phyloP scores from a whole-genome alignment of 2,113 vertebrate genomes.

The Bujurquina vittata region DNA sequence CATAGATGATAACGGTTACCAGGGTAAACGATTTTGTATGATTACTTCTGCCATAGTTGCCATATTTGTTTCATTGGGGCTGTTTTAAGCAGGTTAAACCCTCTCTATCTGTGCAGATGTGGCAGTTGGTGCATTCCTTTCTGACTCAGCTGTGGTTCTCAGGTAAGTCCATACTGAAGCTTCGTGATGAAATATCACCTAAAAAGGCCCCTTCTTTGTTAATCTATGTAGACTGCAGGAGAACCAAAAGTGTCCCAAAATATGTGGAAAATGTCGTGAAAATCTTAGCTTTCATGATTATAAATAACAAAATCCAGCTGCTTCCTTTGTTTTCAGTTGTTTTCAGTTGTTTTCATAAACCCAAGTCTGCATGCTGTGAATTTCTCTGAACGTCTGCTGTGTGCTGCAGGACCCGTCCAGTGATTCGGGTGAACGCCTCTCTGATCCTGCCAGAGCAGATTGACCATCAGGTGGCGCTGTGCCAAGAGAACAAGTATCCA shows the following conservation, averaged over 20 bases:
- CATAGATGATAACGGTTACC: conserved; percentile 70
- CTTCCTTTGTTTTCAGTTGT: background rate
- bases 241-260: background rate
- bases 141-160: conserved; percentile 89
- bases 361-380: background rate
- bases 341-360: background rate
- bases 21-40: conserved; percentile 44
- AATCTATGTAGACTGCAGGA: background rate
- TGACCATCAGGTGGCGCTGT: conserved; percentile 83
- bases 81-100: background rate
- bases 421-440: conserved; percentile 87
- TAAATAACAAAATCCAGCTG: background rate
- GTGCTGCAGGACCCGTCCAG: conserved; percentile 87
- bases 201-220: background rate
- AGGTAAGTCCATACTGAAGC: conserved; percentile 79
- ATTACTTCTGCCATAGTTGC: background rate
- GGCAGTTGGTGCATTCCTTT: conserved; percentile 93
- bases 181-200: background rate
- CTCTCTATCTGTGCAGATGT: conserved; percentile 82
- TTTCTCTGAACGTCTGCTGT: conserved; percentile 5
- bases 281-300: background rate
- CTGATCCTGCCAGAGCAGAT: conserved; percentile 84
- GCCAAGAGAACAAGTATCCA: conserved; percentile 79
- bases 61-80: background rate
- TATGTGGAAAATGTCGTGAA: background rate